Conservation (phyloP, 1,140 invertebrate genomes). For the Drosophila ironensis region DNA sequence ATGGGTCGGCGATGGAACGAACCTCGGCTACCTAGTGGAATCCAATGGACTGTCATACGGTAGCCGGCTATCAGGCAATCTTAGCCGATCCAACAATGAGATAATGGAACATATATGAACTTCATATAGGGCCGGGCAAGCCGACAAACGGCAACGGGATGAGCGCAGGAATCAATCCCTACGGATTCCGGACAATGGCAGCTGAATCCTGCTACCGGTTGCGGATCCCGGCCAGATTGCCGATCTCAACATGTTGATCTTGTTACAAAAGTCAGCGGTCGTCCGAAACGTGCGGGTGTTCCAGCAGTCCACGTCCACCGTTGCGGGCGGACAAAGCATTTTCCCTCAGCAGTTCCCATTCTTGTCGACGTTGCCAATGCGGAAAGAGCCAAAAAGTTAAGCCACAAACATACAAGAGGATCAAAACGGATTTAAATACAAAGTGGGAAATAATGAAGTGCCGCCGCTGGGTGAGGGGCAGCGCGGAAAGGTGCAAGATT, state of each 20-base stretch:
- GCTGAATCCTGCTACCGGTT: slow-evolving; percentile 38
- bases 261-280: slow-evolving; percentile 70
- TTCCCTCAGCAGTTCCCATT: slow-evolving; percentile 15
- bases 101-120: slow-evolving; percentile 78
- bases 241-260: slow-evolving; percentile 68
- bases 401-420: slow-evolving; percentile 80
- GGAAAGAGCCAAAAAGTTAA: slow-evolving; percentile 79
- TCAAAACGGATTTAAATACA: slow-evolving; percentile 79
- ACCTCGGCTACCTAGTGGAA: slow-evolving; percentile 12
- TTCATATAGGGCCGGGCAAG: slow-evolving; percentile 59
- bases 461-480: slow-evolving; percentile 28
- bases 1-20: too few relatives aligned
- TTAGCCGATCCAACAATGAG: slow-evolving; percentile 72
- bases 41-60: too few relatives aligned
- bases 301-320: slow-evolving; percentile 7
- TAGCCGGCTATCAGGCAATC: slow-evolving; percentile 54
- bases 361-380: slow-evolving; percentile 39
- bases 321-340: slow-evolving; percentile 9
- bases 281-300: slow-evolving; percentile 63
- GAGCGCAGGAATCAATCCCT: slow-evolving; percentile 43
- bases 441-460: slow-evolving; percentile 79
- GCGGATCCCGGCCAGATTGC: slow-evolving; percentile 17
- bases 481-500: slow-evolving; percentile 40
- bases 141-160: slow-evolving; percentile 60
- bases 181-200: slow-evolving; percentile 53